Percentiles rank a stretch among this genome's conserved stretches.
These are phyloP conservation scores for Drosophila biarmipes DNA, from an alignment of 1,140 invertebrate species.

Conservation along the genomic window DNA sequence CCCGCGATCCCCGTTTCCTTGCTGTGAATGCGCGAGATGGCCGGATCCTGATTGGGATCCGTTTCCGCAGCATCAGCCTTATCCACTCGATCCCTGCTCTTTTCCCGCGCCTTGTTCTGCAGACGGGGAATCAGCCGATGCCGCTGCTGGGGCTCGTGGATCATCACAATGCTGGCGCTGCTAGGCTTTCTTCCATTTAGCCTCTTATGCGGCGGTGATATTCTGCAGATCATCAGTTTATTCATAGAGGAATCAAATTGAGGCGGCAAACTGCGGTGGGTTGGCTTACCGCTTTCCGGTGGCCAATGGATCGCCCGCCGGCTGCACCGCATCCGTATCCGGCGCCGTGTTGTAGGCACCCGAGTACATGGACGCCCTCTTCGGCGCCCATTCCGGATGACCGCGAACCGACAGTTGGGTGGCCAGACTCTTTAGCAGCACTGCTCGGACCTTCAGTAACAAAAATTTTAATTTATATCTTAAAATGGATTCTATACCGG, in stretches of 20 bases:
- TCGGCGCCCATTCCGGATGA: slow-evolving; percentile 84
- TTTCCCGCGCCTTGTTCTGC: slow-evolving; percentile 42
- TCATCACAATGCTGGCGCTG: slow-evolving; percentile 65
- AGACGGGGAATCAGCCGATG: slow-evolving; percentile 46
- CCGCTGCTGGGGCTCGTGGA: slow-evolving; percentile 57
- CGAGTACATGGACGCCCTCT: slow-evolving; percentile 85
- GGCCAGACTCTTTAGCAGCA: slow-evolving; percentile 86
- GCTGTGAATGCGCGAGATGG: slow-evolving; percentile 42
- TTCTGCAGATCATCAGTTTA: slow-evolving; percentile 29
- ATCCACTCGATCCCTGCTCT: slow-evolving; percentile 14
- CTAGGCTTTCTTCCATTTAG: slow-evolving; percentile 54
- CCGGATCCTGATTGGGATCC: slow-evolving; percentile 2
- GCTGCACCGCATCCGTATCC: slow-evolving; percentile 73
- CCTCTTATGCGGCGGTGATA: slow-evolving; percentile 56
- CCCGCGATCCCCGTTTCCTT: slow-evolving; percentile 30
- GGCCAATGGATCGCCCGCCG: slow-evolving; percentile 37
- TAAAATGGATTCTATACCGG: too few species aligned
- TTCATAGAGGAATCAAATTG: neutral
- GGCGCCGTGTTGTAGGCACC: slow-evolving; percentile 81
- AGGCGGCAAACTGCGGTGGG: accelerated
- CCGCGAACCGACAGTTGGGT: slow-evolving; percentile 86
- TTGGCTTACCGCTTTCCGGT: slow-evolving; percentile 56
- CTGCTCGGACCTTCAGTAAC: slow-evolving; percentile 85
- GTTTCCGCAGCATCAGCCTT: slow-evolving; percentile 9
- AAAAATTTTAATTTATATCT: too few species aligned